Conservation (phyloP, 2,113 vertebrate genomes). For the Benitochromis conjunctus region DNA sequence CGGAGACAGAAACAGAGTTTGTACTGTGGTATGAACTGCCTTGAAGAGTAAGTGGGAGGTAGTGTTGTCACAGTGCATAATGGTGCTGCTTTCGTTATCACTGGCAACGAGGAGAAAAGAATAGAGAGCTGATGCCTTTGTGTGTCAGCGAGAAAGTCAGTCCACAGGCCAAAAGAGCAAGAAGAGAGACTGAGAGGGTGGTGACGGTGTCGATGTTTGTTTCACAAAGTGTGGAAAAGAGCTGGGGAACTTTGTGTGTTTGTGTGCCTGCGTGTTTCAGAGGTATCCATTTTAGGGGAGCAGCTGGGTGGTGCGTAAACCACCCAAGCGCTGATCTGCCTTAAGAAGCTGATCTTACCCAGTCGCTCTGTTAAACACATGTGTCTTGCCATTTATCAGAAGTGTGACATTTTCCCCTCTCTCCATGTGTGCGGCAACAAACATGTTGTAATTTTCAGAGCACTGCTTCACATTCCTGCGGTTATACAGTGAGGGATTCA, state of each 20-base stretch:
- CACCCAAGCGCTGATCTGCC: not conserved
- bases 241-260: not conserved
- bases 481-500: not conserved
- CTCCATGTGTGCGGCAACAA: not conserved
- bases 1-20: constrained; percentile 18
- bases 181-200: not conserved
- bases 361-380: not conserved
- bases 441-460: not conserved
- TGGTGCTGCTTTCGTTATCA: constrained; percentile 48
- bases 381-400: constrained; percentile 29
- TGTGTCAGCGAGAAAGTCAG: not conserved
- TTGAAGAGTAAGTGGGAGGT: constrained; percentile 42
- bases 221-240: not conserved
- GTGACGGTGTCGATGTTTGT: not conserved
- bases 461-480: not conserved
- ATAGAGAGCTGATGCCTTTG: not conserved
- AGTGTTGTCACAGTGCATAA: constrained; percentile 63
- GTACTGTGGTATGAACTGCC: constrained; percentile 40
- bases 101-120: constrained; percentile 30
- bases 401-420: not conserved
- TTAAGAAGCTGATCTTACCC: not conserved
- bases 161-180: constrained; percentile 32
- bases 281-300: constrained; percentile 1
- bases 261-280: not conserved
- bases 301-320: not conserved